Evolutionary conservation across 2,888 invertebrate species (phyloP).

Genomic region (Rhyacophila evoluta): DNA sequence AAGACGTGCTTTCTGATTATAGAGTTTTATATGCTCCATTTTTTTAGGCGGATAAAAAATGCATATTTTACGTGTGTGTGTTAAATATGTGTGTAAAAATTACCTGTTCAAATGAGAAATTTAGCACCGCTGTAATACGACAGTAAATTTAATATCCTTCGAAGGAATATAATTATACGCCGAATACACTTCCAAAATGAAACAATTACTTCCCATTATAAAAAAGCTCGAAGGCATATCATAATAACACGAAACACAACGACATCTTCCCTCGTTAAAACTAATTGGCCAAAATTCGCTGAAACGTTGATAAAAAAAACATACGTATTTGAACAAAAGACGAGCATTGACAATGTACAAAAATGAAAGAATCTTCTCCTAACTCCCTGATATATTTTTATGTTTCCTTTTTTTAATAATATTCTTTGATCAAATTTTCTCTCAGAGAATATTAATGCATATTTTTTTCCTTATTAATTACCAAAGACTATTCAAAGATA

Average conservation of each 20-base stretch:
- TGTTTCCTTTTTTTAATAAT: not conserved
- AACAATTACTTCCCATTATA: conserved; percentile 24
- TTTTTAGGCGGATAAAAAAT: too few species aligned
- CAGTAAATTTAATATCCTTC: not conserved
- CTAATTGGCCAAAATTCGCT: conserved; percentile 37
- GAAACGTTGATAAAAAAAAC: conserved; percentile 25
- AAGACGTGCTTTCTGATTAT: too few species aligned
- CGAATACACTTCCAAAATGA: not conserved
- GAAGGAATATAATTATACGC: not conserved
- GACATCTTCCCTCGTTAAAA: conserved; percentile 41
- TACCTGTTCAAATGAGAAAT: too few species aligned
- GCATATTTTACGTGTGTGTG: too few species aligned
- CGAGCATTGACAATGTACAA: not conserved
- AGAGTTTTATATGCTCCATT: too few species aligned
- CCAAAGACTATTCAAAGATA: not conserved
- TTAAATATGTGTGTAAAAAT: too few species aligned
- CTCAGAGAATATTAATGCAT: not conserved
- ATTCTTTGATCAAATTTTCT: not conserved
- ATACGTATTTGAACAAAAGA: conserved; percentile 14
- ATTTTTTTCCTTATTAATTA: not conserved
- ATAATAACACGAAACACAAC: conserved; percentile 7
- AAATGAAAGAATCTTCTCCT: not conserved
- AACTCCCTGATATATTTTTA: not conserved
- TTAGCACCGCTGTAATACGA: not conserved
- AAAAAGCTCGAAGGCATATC: conserved; percentile 25